These are phyloP conservation scores for Formica selysi DNA, from an alignment of 1,140 invertebrate genomes.

Conservation along the genomic window DNA sequence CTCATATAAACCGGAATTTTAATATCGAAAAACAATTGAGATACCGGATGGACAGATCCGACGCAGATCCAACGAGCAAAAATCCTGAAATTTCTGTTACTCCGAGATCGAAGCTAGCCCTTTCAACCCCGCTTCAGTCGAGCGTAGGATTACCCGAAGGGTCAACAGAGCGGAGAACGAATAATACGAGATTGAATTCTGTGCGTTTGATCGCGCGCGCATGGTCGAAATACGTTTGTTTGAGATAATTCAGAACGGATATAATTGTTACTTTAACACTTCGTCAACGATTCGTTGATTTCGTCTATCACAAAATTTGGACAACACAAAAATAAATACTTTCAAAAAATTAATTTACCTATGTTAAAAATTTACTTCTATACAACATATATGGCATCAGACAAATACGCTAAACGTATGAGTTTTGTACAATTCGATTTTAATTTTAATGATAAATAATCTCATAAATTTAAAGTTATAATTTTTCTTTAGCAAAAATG, in stretches of 20 bases:
- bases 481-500: not conserved
- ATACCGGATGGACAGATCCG: slow-evolving; percentile 10
- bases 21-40: slow-evolving; percentile 57
- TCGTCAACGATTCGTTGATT: not conserved
- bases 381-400: not conserved
- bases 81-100: slow-evolving; percentile 50
- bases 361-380: not conserved
- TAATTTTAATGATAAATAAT: not conserved
- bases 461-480: not conserved
- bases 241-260: not conserved
- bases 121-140: slow-evolving; percentile 64
- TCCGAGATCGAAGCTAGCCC: slow-evolving; percentile 59
- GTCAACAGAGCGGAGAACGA: slow-evolving; percentile 66
- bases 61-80: slow-evolving; percentile 41
- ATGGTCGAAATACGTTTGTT: slow-evolving; percentile 56
- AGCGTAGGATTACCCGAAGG: slow-evolving; percentile 57
- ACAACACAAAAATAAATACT: not conserved
- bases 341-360: not conserved
- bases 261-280: slow-evolving; percentile 31
- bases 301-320: not conserved
- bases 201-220: slow-evolving; percentile 38
- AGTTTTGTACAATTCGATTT: too few species aligned
- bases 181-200: slow-evolving; percentile 68
- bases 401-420: not conserved
- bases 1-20: slow-evolving; percentile 43